Percentiles rank a stretch among this genome's conserved stretches.
Conservation (phyloP, 2,113 vertebrate species). For the Hyperopisus bebe region DNA sequence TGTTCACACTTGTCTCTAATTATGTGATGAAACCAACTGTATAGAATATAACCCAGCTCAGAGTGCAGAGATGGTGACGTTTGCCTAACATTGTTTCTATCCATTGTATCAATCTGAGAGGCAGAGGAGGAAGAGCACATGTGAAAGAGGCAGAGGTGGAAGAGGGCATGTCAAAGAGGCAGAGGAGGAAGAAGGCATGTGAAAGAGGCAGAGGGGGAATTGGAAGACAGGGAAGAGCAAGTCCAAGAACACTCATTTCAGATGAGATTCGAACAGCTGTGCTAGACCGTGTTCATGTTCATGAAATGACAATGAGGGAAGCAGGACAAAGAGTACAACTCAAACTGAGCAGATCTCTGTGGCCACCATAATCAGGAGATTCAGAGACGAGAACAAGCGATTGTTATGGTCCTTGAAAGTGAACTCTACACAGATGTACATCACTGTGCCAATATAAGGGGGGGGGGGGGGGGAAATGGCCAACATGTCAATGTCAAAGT, state of each 20-base stretch:
- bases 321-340: slow-evolving; percentile 6
- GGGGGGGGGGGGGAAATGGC: neutral
- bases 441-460: neutral
- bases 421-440: neutral
- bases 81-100: neutral
- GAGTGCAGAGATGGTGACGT: neutral
- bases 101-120: neutral
- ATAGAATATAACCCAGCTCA: neutral
- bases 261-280: neutral
- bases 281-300: neutral
- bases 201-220: no score
- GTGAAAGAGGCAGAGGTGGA: no score
- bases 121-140: no score
- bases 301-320: slow-evolving; percentile 10
- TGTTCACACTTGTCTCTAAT: neutral
- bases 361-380: slow-evolving; percentile 3
- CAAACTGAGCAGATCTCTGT: neutral
- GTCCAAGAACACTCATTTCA: neutral
- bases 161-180: no score
- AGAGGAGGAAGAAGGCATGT: no score
- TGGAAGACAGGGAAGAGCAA: neutral
- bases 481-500: neutral
- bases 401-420: neutral
- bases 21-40: neutral
- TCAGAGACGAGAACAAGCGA: slow-evolving; percentile 2